Evolutionary conservation across 64 coral and sea anemone genomes (phyloP), one percentile per base, ranked within the genome.

Genomic region (Orbicella faveolata): DNA sequence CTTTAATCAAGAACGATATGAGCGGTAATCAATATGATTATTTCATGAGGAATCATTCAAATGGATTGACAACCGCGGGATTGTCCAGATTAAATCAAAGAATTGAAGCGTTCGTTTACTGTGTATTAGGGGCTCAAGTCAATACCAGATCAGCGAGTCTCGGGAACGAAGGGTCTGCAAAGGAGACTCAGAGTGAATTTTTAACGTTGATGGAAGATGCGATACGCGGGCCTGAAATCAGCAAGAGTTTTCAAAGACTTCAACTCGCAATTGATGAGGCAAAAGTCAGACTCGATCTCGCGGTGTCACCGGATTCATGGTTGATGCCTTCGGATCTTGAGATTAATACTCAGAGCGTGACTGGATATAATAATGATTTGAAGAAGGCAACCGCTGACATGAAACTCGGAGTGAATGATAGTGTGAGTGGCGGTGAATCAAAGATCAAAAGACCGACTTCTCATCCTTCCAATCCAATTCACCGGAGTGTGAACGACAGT

Each of bases 331-430:
- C 39, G 2, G 39, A 41, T 41, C 39, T 41, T 4, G 39, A 41
- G 8, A 57, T 57, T 1, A 57, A 57, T 10, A 57, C 54, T 10
- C 4, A 57, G 54, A 57, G 54, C 19, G 25, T n/a, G 34, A 53
- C 48, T 75, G 84, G 68, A 0, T 87, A 73, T 55, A 74, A 87
- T 48, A 87, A 87, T 30, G 52, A 53, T 11, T 44, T 87, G 84
- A 87, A 87, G 35, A 87, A 54, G 4, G 84, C 84, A 13, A 21
- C 33, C 51, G 26, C 10, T 70, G n/a, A n/a, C 13, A 87, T 87
- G 84, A 87, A 87, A 74, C 44, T 87, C 15, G 84, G 84, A 18
- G 84, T 87, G 23, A 87, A 87, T 74, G 41, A 35, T 18, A 37
- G 54, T 51, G 41, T 87, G 1, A 75, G 52, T 75, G 17, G 17